Conservation (phyloP, 2,113 vertebrate genomes). For the Butorides virescens region DNA sequence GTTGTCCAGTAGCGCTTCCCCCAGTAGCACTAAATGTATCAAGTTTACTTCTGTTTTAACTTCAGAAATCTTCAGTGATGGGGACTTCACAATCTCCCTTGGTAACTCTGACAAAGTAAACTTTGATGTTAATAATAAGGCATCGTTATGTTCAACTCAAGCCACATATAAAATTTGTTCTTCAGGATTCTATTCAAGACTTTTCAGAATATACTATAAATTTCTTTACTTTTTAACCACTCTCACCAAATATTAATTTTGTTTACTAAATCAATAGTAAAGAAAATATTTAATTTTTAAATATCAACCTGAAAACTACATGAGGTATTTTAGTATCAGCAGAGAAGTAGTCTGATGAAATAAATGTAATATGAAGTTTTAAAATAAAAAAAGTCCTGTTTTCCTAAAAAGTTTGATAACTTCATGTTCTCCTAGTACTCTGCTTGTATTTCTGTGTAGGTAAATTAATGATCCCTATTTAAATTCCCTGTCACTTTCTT, state of each 20-base stretch:
- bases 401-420: not conserved
- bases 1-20: not conserved
- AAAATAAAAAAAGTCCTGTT: not conserved
- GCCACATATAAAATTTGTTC: not conserved
- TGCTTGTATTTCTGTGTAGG: not conserved
- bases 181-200: not conserved
- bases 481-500: not conserved
- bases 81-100: not conserved
- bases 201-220: not conserved
- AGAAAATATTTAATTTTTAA: not conserved
- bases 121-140: not conserved
- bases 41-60: not conserved
- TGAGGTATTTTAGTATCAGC: not conserved
- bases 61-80: not conserved
- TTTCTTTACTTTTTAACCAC: not conserved
- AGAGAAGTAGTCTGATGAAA: not conserved
- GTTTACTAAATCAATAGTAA: not conserved
- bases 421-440: not conserved
- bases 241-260: not conserved
- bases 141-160: not conserved
- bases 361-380: not conserved
- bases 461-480: not conserved
- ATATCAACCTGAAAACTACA: not conserved
- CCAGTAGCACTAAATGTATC: not conserved
- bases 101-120: not conserved